These are phyloP conservation scores for Emydoidea blandingii DNA, from an alignment of 2,797 vertebrate species.

Conservation along the genomic window DNA sequence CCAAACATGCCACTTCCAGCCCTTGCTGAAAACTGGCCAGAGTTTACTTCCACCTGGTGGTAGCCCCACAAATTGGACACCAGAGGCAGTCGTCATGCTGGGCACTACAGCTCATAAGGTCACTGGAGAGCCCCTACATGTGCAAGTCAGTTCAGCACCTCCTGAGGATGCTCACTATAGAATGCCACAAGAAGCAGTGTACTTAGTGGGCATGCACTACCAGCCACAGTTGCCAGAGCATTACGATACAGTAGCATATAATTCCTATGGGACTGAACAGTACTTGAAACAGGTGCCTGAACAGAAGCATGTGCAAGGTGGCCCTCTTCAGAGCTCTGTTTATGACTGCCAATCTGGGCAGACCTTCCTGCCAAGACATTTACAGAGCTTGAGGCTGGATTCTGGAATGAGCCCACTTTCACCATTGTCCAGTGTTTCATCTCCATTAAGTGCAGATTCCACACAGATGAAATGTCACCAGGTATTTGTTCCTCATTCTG, in stretches of 20 bases:
- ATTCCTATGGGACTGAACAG: constrained; percentile 83
- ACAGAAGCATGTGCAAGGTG: constrained; percentile 80
- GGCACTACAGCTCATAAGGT: constrained; percentile 81
- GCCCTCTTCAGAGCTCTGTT: constrained; percentile 82
- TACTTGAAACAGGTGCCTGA: constrained; percentile 87
- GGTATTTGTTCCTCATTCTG: constrained; percentile 90
- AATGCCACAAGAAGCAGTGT: constrained; percentile 90
- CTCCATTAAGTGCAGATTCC: constrained; percentile 82
- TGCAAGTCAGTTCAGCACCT: constrained; percentile 86
- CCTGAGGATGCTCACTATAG: constrained; percentile 87
- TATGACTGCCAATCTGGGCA: constrained; percentile 88
- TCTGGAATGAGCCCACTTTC: constrained; percentile 87
- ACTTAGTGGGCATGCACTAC: constrained; percentile 84
- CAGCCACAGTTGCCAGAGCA: constrained; percentile 86
- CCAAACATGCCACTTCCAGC: constrained; percentile 93
- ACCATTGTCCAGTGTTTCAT: constrained; percentile 81
- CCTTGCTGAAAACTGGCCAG: constrained; percentile 90
- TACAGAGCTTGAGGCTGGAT: constrained; percentile 88
- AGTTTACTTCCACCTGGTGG: constrained; percentile 89
- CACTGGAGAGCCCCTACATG: constrained; percentile 86
- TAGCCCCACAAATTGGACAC: constrained; percentile 83
- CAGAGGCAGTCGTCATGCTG: constrained; percentile 85
- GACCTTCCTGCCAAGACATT: constrained; percentile 88
- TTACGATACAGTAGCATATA: constrained; percentile 90
- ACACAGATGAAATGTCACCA: constrained; percentile 81